These are phyloP conservation scores for Marcusenius ussheri DNA, from an alignment of 2,113 vertebrate genomes.

Conservation along the genomic window DNA sequence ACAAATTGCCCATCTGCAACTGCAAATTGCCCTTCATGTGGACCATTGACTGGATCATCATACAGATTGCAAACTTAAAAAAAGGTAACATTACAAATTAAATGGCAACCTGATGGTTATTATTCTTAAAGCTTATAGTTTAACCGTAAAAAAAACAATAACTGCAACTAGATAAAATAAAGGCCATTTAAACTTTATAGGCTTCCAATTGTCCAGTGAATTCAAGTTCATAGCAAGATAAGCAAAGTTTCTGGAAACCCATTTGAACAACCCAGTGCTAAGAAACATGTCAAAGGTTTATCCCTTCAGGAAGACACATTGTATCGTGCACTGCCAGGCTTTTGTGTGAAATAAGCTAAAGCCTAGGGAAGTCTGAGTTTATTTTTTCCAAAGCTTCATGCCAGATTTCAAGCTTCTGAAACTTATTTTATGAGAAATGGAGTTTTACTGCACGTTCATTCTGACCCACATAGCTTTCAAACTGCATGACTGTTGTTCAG, in stretches of 20 bases:
- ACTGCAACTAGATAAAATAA: background rate
- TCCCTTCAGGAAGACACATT: background rate
- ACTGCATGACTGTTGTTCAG: background rate
- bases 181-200: background rate
- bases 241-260: background rate
- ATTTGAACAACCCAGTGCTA: background rate
- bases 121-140: background rate
- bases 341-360: background rate
- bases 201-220: background rate
- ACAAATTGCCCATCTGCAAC: background rate
- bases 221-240: background rate
- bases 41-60: background rate
- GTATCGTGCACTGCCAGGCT: background rate
- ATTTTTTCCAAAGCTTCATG: background rate
- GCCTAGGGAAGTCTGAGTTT: background rate
- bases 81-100: background rate
- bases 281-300: background rate
- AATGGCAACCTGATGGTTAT: background rate
- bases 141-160: background rate
- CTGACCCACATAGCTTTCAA: background rate
- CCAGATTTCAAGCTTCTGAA: background rate
- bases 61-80: background rate
- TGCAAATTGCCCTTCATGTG: background rate
- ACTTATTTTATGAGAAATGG: background rate
- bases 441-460: background rate